Percentiles rank a stretch among this genome's conserved stretches.
phyloP scores from a whole-genome alignment of 2,888 invertebrate species.

The Erpobdella octoculata region DNA sequence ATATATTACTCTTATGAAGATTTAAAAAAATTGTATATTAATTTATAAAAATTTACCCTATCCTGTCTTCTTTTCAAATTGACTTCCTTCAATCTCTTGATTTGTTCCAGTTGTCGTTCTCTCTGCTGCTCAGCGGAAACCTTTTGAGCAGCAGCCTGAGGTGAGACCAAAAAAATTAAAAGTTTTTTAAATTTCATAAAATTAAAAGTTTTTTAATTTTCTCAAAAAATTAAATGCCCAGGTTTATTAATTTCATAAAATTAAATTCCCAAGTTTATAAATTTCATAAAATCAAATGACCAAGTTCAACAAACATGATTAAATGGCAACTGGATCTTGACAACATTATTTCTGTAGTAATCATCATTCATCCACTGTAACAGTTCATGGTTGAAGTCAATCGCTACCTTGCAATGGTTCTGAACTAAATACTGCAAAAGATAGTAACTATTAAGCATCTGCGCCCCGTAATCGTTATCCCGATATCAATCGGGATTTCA shows the following conservation, averaged over 20 bases:
- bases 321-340: constrained; percentile 78
- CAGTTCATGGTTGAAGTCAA: constrained; percentile 72
- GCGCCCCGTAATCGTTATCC: too few relatives aligned
- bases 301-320: constrained; percentile 49
- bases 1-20: too few relatives aligned
- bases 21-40: too few relatives aligned
- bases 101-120: constrained; percentile 76
- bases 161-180: neutral
- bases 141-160: constrained; percentile 26
- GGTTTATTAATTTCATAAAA: neutral
- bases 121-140: constrained; percentile 58
- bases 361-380: constrained; percentile 72
- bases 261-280: neutral
- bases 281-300: neutral
- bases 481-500: neutral
- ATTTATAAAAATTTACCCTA: constrained; percentile 56
- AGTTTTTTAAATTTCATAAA: constrained; percentile 5
- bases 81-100: constrained; percentile 66
- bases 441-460: too few relatives aligned
- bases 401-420: constrained; percentile 69
- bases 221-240: too few relatives aligned
- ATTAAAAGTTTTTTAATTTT: neutral
- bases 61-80: constrained; percentile 80
- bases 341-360: constrained; percentile 68
- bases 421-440: constrained; percentile 65